A percentile compares a stretch with the other conserved stretches of the same genome.
These are phyloP conservation scores for Monopis laevigella DNA, from an alignment of 2,888 invertebrate genomes.

Conservation along the genomic window DNA sequence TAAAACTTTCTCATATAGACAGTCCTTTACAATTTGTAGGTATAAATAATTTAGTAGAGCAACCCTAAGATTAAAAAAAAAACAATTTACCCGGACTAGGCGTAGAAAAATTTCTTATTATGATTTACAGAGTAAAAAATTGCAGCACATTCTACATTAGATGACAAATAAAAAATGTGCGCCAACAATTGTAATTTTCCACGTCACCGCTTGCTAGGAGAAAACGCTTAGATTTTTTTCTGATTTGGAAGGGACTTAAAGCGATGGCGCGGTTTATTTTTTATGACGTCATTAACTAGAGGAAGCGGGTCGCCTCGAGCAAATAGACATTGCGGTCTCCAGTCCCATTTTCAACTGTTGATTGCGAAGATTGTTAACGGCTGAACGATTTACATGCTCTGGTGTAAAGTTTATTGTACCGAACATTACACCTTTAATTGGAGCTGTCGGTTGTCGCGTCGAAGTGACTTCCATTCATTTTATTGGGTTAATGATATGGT, in stretches of 20 bases:
- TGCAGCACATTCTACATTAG: too few species aligned
- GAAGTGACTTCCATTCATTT: background rate
- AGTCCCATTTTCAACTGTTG: conserved; percentile 41
- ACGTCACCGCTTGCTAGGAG: conserved; percentile 37
- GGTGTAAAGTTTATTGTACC: background rate
- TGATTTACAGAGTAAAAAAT: too few species aligned
- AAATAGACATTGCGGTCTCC: conserved; percentile 48
- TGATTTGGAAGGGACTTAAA: conserved; percentile 5
- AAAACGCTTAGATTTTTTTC: conserved; percentile 5
- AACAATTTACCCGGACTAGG: too few species aligned
- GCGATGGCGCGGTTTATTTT: conserved; percentile 26
- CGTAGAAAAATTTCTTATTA: too few species aligned
- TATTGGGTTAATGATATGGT: background rate
- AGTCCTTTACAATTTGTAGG: too few species aligned
- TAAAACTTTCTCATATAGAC: too few species aligned
- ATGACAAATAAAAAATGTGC: conserved; percentile 11
- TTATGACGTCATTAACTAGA: conserved; percentile 57
- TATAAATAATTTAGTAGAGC: too few species aligned
- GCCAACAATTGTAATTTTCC: conserved; percentile 47
- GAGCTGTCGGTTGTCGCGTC: background rate
- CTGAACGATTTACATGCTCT: conserved; percentile 10
- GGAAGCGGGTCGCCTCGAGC: conserved; percentile 37
- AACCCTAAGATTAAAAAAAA: too few species aligned
- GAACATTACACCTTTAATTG: background rate
- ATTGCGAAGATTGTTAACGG: conserved; percentile 28